phyloP scores from a whole-genome alignment of 35 echinoderm and acorn worm genomes.

The Strongylocentrotus purpuratus region DNA sequence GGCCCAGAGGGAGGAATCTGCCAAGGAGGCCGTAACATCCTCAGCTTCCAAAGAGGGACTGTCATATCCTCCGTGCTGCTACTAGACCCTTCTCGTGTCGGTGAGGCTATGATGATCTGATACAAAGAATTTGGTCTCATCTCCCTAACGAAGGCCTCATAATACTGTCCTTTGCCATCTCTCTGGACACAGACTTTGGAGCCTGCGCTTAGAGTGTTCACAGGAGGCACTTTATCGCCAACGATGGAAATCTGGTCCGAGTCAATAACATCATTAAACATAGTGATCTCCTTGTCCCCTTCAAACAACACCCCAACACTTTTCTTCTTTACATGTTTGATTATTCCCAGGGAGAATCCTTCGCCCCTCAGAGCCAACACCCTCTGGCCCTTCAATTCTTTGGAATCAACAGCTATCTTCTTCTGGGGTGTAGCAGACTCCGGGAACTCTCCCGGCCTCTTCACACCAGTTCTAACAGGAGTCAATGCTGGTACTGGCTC shows the following conservation, averaged over 20 bases:
- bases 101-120: slow-evolving; percentile 27
- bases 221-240: slow-evolving; percentile 69
- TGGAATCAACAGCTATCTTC: slow-evolving; percentile 77
- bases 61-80: slow-evolving; percentile 55
- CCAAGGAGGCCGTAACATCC: slow-evolving; percentile 81
- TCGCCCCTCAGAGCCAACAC: slow-evolving; percentile 71
- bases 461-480: neutral
- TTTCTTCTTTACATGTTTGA: slow-evolving; percentile 75
- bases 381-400: slow-evolving; percentile 61
- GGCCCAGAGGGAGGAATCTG: slow-evolving; percentile 40
- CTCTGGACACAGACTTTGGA: slow-evolving; percentile 77
- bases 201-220: slow-evolving; percentile 60
- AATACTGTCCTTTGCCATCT: slow-evolving; percentile 61
- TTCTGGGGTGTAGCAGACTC: slow-evolving; percentile 80
- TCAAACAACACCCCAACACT: slow-evolving; percentile 78
- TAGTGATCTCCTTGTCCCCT: slow-evolving; percentile 42
- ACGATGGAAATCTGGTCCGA: slow-evolving; percentile 65
- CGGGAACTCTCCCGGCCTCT: slow-evolving; percentile 50
- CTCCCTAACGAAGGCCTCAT: slow-evolving; percentile 60
- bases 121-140: slow-evolving; percentile 56
- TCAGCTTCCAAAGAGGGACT: slow-evolving; percentile 75
- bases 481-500: neutral
- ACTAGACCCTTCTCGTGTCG: neutral
- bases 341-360: slow-evolving; percentile 65
- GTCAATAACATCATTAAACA: slow-evolving; percentile 62